Evolutionary conservation across 2,113 vertebrate species (phyloP).

Genomic region (Pimephales promelas): DNA sequence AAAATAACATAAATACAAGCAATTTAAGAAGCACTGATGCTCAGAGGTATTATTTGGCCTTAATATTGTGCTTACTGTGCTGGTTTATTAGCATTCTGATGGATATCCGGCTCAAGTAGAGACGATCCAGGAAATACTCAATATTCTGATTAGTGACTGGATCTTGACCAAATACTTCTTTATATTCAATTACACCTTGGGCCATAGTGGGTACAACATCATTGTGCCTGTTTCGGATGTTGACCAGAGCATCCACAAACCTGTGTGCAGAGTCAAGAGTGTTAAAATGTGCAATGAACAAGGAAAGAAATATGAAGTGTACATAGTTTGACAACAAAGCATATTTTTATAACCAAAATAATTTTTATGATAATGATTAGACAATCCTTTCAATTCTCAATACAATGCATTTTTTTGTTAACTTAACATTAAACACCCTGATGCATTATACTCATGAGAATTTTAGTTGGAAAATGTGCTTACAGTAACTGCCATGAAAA

Average conservation of each 20-base stretch:
- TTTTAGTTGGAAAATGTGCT: background rate
- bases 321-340: background rate
- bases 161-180: conserved; percentile 86
- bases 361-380: background rate
- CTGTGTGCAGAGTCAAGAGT: conserved; percentile 62
- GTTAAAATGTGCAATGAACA: background rate
- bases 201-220: conserved; percentile 96
- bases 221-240: conserved; percentile 94
- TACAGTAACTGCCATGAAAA: background rate
- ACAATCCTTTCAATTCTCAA: background rate
- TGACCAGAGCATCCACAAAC: conserved; percentile 85
- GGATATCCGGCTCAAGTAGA: conserved; percentile 96
- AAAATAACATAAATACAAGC: background rate
- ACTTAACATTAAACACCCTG: too few species aligned
- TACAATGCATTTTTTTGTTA: background rate
- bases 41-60: background rate
- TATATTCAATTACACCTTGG: conserved; percentile 91
- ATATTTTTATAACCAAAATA: background rate
- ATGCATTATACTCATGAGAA: background rate
- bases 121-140: conserved; percentile 94
- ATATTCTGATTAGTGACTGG: conserved; percentile 91
- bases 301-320: background rate
- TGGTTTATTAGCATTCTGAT: conserved; percentile 98
- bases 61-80: conserved; percentile 81
- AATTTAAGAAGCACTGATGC: background rate